Base-by-base conservation (phyloP, 1,140 invertebrate species). In the Berghia stephanieae region DNA sequence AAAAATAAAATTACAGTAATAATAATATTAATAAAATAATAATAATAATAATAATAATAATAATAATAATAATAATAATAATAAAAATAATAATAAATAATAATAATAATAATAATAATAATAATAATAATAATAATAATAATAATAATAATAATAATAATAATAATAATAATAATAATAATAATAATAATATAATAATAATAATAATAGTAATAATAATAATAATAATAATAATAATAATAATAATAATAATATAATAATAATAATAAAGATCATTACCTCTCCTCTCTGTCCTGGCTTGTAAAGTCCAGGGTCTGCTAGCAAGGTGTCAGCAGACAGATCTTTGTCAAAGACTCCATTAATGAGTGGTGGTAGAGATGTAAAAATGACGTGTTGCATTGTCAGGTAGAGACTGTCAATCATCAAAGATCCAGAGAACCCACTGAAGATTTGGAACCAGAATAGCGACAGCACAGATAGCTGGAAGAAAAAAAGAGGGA, bases 281-380 rank as follows among this genome's bases (percentile, higher is more conserved):
- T 87, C 69, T 42, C 86, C 83, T 43, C 80, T 87, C 43, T 95
- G 93, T 73, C 95, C 94, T 83, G 93, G 91, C 82, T 92, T 91
- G 88, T 98, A 99, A 31, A 99, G 91, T 81, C 93, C 91, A 24
- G 96, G 95, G 81, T 93, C 92, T 63, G 93, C 91, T 24, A 94
- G 84, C 13, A 99, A 91, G 43, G 97, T 90, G 69, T 93, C 91
- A 82, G 94, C 93, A 0, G 94, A 93, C 71, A 95, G 94, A 84
- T 95, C 93, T 90, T 96, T 94, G 90, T 99, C 97, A 85, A 97
- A 96, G 68, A 98, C 93, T 73, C 94, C 94, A 93, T 90, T 83
- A 40, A 87, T 81, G 38, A 90, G 79, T 27, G 86, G 88, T 42
- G 88, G 88, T 16, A 87, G 80, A 10, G 87, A 78, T 34, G 87